phyloP scores from a whole-genome alignment of 2,113 vertebrate species.

The Zosterops lateralis region DNA sequence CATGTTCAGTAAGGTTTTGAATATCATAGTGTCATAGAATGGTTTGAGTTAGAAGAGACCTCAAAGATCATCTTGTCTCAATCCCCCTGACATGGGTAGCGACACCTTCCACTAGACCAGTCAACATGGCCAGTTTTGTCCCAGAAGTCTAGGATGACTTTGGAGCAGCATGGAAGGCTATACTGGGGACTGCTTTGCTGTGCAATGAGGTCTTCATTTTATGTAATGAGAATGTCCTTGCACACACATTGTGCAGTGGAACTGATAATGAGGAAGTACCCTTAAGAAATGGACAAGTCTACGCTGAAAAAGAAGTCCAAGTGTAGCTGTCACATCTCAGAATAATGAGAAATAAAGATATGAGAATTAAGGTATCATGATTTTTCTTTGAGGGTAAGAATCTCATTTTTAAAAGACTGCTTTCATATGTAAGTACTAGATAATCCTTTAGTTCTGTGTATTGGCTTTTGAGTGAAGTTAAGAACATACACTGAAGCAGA shows the following conservation, averaged over 20 bases:
- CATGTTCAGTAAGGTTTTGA: background rate
- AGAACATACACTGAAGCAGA: background rate
- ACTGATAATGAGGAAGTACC: background rate
- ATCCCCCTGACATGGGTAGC: accelerated
- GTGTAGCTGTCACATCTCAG: background rate
- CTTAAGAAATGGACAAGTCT: background rate
- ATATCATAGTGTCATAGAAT: background rate
- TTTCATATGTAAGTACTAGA: background rate
- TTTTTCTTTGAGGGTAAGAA: background rate
- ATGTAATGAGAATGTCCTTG: accelerated
- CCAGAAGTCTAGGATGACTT: background rate
- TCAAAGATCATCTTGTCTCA: background rate
- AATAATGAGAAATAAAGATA: background rate
- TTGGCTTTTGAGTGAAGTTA: background rate
- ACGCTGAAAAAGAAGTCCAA: background rate
- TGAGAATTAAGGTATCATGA: background rate
- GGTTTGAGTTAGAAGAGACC: background rate
- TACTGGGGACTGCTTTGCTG: background rate
- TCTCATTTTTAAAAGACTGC: background rate
- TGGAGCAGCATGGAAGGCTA: background rate
- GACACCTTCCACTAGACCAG: background rate
- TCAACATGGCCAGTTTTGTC: background rate
- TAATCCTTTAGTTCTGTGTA: background rate
- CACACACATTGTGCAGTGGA: background rate
- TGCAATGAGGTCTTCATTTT: background rate